phyloP scores from a whole-genome alignment of 1,140 invertebrate genomes.

The Reticulitermes speratus region DNA sequence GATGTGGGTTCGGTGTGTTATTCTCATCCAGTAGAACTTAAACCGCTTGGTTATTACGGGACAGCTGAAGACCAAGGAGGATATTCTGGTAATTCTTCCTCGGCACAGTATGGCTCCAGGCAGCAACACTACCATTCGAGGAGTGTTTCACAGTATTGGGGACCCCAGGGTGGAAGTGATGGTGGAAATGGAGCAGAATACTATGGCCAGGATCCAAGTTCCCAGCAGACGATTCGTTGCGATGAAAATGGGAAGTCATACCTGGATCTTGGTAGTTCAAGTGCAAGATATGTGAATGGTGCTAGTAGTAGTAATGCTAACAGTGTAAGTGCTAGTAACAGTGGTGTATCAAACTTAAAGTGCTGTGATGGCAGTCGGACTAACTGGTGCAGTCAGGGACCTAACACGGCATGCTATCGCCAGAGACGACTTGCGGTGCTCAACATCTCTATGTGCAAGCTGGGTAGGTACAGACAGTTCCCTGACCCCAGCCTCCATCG shows the following conservation, averaged over 20 bases:
- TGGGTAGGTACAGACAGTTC: constrained; percentile 82
- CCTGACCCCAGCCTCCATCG: constrained; percentile 86
- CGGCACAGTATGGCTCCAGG: constrained; percentile 51
- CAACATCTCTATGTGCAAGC: constrained; percentile 90
- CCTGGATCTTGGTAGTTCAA: constrained; percentile 75
- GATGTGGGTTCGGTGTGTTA: constrained; percentile 22
- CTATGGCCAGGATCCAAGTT: constrained; percentile 42
- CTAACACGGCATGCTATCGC: constrained; percentile 62
- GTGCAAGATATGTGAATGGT: constrained; percentile 36
- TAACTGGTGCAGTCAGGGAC: constrained; percentile 65
- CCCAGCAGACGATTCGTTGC: constrained; percentile 77
- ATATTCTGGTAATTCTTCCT: constrained; percentile 47
- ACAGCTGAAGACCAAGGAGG: constrained; percentile 41
- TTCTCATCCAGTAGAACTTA: constrained; percentile 25
- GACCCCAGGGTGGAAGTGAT: constrained; percentile 20
- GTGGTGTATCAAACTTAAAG: constrained; percentile 44
- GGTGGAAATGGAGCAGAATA: constrained; percentile 27
- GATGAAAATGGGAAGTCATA: constrained; percentile 90
- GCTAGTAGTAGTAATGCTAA: constrained; percentile 9
- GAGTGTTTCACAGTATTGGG: constrained; percentile 34
- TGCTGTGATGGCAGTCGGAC: constrained; percentile 74
- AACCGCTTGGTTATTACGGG: constrained; percentile 36
- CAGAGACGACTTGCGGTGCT: constrained; percentile 84
- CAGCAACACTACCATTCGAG: constrained; percentile 28
- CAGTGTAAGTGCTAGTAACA: constrained; percentile 29